Evolutionary conservation across 1,140 invertebrate species (phyloP).

Genomic region (Scylla paramamosain): DNA sequence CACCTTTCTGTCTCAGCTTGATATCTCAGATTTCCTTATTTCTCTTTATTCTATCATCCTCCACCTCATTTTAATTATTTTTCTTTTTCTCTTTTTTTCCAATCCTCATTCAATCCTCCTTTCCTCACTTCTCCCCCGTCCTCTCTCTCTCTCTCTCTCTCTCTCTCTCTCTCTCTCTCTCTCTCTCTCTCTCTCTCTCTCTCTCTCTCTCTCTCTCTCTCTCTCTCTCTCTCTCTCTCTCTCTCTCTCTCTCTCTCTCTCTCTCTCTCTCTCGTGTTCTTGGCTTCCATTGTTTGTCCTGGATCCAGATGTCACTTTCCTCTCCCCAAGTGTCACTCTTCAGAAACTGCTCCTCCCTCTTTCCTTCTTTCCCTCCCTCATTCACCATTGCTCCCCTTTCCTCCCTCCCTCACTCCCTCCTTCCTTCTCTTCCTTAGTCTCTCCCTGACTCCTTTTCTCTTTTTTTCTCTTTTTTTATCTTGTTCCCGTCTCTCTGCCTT

Average conservation of each 20-base stretch:
- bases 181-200: background rate
- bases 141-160: background rate
- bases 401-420: background rate
- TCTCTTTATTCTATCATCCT: background rate
- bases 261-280: background rate
- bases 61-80: background rate
- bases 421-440: background rate
- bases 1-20: no score
- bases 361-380: background rate
- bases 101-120: background rate
- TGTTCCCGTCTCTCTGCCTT: background rate
- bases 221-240: background rate
- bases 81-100: background rate
- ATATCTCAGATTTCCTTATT: background rate
- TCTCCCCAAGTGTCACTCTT: background rate
- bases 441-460: background rate
- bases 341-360: background rate
- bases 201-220: background rate
- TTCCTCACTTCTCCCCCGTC: background rate
- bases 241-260: background rate
- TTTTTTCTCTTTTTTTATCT: background rate
- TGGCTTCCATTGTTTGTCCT: background rate
- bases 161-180: background rate
- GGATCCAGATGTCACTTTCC: slow-evolving; percentile 15
- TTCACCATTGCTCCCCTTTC: background rate